phyloP scores from a whole-genome alignment of 2,888 invertebrate genomes.

The Lasioglossum vierecki region DNA sequence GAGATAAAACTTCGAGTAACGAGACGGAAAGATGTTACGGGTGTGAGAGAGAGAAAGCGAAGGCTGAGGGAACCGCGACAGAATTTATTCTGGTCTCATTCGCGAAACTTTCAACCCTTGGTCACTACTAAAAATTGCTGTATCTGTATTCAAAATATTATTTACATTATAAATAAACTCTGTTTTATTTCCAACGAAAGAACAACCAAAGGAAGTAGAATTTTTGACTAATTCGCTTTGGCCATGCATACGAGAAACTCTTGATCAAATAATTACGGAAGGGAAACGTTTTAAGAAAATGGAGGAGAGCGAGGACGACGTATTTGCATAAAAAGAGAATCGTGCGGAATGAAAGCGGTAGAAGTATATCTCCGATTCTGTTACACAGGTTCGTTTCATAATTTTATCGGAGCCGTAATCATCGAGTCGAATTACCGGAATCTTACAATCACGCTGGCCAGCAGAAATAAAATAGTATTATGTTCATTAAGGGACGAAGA shows the following conservation, averaged over 20 bases:
- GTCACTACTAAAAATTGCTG: no score
- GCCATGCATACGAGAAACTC: background rate
- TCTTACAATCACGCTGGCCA: no score
- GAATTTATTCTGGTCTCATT: background rate
- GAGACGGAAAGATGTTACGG: background rate
- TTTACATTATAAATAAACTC: no score
- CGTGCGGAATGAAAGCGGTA: background rate
- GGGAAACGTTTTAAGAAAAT: background rate
- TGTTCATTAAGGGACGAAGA: conserved; percentile 25
- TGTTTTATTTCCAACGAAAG: background rate
- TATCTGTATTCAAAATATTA: no score
- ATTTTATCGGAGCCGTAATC: background rate
- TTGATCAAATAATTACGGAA: background rate
- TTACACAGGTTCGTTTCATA: background rate
- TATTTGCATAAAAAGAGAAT: background rate
- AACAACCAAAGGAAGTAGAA: background rate
- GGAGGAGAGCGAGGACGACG: background rate
- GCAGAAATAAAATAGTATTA: conserved; percentile 37
- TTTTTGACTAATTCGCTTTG: background rate
- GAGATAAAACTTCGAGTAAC: background rate
- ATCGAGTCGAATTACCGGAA: background rate
- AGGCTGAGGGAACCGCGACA: background rate
- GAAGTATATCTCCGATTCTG: background rate
- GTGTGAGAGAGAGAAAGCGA: background rate
- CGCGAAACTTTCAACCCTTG: background rate